phyloP scores from a whole-genome alignment of 2,888 invertebrate genomes.

The Cyaniris semiargus region DNA sequence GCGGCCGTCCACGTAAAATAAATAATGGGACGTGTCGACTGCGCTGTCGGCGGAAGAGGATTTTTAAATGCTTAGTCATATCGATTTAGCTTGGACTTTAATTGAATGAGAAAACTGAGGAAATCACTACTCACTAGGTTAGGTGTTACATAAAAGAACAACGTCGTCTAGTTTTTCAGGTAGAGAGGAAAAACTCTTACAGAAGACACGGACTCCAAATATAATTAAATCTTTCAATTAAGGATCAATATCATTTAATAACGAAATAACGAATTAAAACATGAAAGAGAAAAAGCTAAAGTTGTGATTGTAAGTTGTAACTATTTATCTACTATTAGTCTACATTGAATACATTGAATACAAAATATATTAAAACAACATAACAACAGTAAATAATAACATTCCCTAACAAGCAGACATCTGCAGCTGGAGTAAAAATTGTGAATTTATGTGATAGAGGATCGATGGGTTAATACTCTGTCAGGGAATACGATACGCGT shows the following conservation, averaged over 20 bases:
- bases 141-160: not conserved
- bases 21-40: slow-evolving; percentile 68
- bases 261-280: too few relatives aligned
- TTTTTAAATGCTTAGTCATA: slow-evolving; percentile 47
- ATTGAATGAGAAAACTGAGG: not conserved
- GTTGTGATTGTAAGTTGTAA: too few relatives aligned
- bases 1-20: slow-evolving; percentile 65
- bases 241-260: too few relatives aligned
- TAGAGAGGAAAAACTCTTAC: too few relatives aligned
- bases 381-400: slow-evolving; percentile 2
- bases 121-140: not conserved
- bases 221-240: too few relatives aligned
- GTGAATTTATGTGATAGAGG: slow-evolving; percentile 41
- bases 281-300: too few relatives aligned
- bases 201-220: too few relatives aligned
- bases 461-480: slow-evolving; percentile 48
- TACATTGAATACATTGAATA: not conserved
- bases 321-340: too few relatives aligned
- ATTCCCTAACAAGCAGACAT: slow-evolving; percentile 28
- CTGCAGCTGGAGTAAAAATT: slow-evolving; percentile 35
- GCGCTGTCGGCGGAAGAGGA: slow-evolving; percentile 55
- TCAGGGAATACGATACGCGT: slow-evolving; percentile 55
- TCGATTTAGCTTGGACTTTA: not conserved
- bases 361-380: not conserved
- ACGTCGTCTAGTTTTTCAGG: too few relatives aligned